Percentiles rank a stretch among this genome's conserved stretches.
Evolutionary conservation across 2,888 invertebrate species (phyloP).

Genomic region (Andricus curvator): DNA sequence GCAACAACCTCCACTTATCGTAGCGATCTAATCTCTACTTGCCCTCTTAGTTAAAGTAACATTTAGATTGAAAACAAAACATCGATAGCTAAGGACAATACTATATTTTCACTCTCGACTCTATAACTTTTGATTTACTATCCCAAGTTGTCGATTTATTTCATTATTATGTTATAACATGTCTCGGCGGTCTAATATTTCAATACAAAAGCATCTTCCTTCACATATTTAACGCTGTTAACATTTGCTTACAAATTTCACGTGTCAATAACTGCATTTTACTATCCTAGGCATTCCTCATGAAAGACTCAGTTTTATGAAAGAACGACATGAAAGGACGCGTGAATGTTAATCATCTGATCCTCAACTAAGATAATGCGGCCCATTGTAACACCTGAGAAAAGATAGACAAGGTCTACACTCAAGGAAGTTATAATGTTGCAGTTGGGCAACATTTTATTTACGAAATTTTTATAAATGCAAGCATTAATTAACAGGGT

Average conservation of each 20-base stretch:
- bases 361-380: constrained; percentile 49
- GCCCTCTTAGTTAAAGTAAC: constrained; percentile 14
- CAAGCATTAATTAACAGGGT: too few relatives aligned
- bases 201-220: neutral
- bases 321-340: constrained; percentile 46
- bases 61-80: constrained; percentile 5
- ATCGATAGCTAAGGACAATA: constrained; percentile 11
- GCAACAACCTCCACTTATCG: neutral
- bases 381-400: constrained; percentile 57
- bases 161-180: neutral
- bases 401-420: constrained; percentile 56
- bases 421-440: constrained; percentile 46
- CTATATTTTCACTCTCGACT: neutral
- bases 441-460: too few relatives aligned
- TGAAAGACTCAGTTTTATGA: constrained; percentile 47
- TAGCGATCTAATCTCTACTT: neutral
- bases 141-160: neutral
- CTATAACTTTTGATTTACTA: constrained; percentile 3
- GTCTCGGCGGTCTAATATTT: neutral
- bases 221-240: neutral
- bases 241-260: neutral
- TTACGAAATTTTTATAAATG: too few relatives aligned
- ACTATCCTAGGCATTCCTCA: too few relatives aligned
- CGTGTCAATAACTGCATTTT: neutral
- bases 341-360: constrained; percentile 52